These are phyloP conservation scores for Hipposideros armiger DNA, from an alignment of 2,113 vertebrate genomes.

Conservation along the genomic window DNA sequence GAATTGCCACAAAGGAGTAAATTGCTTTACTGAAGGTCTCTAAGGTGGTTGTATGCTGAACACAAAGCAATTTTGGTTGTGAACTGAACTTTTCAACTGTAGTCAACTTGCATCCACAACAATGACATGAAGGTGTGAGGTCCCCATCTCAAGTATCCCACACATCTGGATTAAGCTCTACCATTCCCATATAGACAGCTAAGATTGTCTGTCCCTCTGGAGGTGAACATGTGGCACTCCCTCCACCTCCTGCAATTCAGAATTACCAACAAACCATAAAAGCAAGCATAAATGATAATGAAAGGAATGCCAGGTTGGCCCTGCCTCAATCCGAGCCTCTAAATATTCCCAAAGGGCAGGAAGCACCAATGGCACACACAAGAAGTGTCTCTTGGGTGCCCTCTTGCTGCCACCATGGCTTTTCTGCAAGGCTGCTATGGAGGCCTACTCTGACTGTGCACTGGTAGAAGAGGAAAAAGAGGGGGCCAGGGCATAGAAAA, in stretches of 20 bases:
- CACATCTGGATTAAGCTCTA: slow-evolving; percentile 69
- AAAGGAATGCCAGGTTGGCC: slow-evolving; percentile 83
- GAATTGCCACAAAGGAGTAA: slow-evolving; percentile 1
- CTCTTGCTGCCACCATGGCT: slow-evolving; percentile 88
- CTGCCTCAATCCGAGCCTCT: slow-evolving; percentile 51
- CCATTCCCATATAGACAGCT: slow-evolving; percentile 48
- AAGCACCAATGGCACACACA: background rate
- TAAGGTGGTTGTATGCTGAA: background rate
- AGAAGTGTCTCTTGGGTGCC: slow-evolving; percentile 93
- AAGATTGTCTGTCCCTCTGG: slow-evolving; percentile 71
- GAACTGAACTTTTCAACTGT: slow-evolving; percentile 11
- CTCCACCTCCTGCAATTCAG: slow-evolving; percentile 68
- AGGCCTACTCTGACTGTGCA: slow-evolving; percentile 20
- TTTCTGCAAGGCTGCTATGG: slow-evolving; percentile 21
- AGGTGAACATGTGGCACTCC: slow-evolving; percentile 77
- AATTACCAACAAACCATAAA: slow-evolving; percentile 80
- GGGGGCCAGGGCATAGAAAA: slow-evolving; percentile 89
- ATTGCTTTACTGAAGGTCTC: slow-evolving; percentile 40
- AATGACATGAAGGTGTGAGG: background rate
- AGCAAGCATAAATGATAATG: slow-evolving; percentile 69
- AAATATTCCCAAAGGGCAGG: slow-evolving; percentile 79
- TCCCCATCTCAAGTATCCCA: background rate
- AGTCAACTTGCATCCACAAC: background rate
- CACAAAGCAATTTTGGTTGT: slow-evolving; percentile 15
- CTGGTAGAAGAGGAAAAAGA: slow-evolving; percentile 74